Evolutionary conservation across 1,140 invertebrate species (phyloP).

Genomic region (Heliconius nattereri): DNA sequence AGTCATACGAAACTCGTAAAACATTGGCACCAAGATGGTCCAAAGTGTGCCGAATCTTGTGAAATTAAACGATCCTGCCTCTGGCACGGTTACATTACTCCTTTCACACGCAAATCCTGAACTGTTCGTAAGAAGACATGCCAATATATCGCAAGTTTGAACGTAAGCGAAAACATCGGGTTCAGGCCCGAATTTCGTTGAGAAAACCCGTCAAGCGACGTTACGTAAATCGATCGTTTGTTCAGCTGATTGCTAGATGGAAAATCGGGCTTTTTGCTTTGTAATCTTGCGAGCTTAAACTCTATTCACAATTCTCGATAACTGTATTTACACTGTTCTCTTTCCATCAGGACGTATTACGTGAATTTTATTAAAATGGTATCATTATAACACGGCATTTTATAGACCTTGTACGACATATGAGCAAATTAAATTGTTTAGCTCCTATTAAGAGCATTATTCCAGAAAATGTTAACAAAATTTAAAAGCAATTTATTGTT

Average conservation of each 20-base stretch:
- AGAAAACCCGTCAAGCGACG: slow-evolving; percentile 56
- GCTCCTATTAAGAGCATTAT: neutral
- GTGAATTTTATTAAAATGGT: slow-evolving; percentile 21
- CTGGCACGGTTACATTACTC: slow-evolving; percentile 62
- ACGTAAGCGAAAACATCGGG: slow-evolving; percentile 56
- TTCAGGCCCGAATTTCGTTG: slow-evolving; percentile 52
- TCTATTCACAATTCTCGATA: slow-evolving; percentile 29
- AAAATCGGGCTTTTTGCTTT: slow-evolving; percentile 59
- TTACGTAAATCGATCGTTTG: slow-evolving; percentile 71
- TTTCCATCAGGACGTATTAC: slow-evolving; percentile 21
- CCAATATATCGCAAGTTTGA: slow-evolving; percentile 64
- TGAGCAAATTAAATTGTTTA: neutral
- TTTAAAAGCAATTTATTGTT: no score
- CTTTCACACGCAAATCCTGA: slow-evolving; percentile 64
- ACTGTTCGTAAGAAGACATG: slow-evolving; percentile 56
- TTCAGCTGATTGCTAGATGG: slow-evolving; percentile 69
- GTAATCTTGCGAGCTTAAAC: slow-evolving; percentile 42
- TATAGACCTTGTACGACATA: neutral
- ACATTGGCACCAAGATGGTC: slow-evolving; percentile 55
- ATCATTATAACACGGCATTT: neutral
- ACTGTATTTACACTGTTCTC: slow-evolving; percentile 29
- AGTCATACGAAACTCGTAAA: slow-evolving; percentile 73
- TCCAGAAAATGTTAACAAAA: no score
- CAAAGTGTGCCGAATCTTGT: slow-evolving; percentile 45
- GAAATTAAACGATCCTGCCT: slow-evolving; percentile 66